These are phyloP conservation scores for Athalia cordata DNA, from an alignment of 2,888 invertebrate species.

Conservation along the genomic window DNA sequence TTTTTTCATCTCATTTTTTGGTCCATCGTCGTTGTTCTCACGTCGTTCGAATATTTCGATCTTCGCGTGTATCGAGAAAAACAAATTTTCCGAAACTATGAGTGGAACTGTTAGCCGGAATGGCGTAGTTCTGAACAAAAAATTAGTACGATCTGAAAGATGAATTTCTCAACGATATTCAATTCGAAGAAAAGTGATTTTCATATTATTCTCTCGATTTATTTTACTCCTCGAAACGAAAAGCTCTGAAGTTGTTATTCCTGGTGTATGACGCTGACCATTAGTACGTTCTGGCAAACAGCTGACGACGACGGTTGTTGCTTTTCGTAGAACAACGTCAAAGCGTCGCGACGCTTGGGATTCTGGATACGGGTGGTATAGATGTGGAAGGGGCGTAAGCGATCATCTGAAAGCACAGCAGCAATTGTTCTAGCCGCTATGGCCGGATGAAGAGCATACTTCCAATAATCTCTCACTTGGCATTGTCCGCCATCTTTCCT, in stretches of 20 bases:
- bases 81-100: not conserved
- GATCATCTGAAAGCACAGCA: conserved; percentile 8
- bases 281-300: no score
- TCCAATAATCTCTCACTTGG: conserved; percentile 41
- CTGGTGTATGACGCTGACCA: no score
- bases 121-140: not conserved
- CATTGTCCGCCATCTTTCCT: conserved; percentile 37
- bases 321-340: not conserved
- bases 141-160: no score
- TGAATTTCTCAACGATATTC: no score
- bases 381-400: conserved; percentile 12
- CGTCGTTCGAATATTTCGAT: no score
- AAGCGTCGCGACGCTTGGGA: conserved; percentile 1
- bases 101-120: not conserved
- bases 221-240: no score
- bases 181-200: no score
- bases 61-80: no score
- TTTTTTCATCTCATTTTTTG: no score
- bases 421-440: conserved; percentile 37
- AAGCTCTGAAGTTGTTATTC: no score
- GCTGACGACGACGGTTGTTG: not conserved
- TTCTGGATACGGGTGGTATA: not conserved
- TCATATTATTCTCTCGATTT: not conserved
- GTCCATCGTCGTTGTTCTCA: no score
- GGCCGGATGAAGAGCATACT: conserved; percentile 21